Evolutionary conservation across 2,797 vertebrate species (phyloP), one percentile per base, ranked within the genome.

Genomic region (Propithecus perrieri): DNA sequence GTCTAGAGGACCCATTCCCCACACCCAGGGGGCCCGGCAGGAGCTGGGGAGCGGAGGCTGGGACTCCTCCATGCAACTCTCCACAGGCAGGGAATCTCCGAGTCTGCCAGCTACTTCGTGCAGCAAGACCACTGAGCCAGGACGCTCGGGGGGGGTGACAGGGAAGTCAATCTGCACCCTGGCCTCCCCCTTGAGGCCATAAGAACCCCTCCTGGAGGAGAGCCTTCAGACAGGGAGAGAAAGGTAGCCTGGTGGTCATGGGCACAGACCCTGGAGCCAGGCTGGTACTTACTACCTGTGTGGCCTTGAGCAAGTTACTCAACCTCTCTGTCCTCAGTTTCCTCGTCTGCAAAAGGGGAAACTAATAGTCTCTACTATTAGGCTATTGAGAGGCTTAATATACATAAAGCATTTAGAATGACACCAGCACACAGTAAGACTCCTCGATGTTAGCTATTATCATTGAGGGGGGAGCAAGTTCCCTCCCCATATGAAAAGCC

Each of bases 11-110:
- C 26, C 50, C 22, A 5, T 35, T 69, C 61, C 48, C 46, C 48
- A 43, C 30, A 2, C 4, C 26, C 9, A 2, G 28, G 46, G n/a
- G 50, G 18, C 13, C 28, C 0, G 0, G 28, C 28, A 33, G n/a
- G 46, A n/a, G 28, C 22, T 2, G 28, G 4, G 28, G 30, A 26
- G 18, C 3, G 2, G 57, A 18, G 7, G 4, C 85, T 22, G 76
- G 90, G 43, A 18, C 20, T 65, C 69, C 92, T 74, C 43, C 71
- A 9, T 0, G 1, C 10, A 3, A 50, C 33, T 83, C 46, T 46
- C 30, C 4, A 0, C 50, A 17, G 17, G 24, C 33, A 17, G 46
- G 17, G 48, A 38, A 0, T 28, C 71, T 50, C 7, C 2, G 0
- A 26, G 33, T 5, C 46, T 38, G 41, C 67, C 2, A 1, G 13